phyloP scores from a whole-genome alignment of 2,797 vertebrate genomes.

The Sebastes wilsoni region DNA sequence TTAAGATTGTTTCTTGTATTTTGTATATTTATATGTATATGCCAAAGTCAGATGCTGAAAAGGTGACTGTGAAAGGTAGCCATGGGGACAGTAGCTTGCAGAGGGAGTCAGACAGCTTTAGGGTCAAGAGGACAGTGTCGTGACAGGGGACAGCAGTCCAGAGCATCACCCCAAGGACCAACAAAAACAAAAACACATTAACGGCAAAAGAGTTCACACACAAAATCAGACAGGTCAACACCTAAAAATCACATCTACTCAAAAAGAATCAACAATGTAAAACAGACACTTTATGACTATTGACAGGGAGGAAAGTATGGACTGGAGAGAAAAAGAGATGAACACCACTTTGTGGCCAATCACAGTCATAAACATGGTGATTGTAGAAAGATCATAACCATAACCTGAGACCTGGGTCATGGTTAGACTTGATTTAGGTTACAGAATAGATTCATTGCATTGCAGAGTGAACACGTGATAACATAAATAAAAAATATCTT shows the following conservation, averaged over 20 bases:
- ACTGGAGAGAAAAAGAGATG: constrained; percentile 31
- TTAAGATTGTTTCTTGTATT: background rate
- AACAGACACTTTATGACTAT: constrained; percentile 14
- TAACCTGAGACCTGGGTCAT: constrained; percentile 32
- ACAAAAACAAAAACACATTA: constrained; percentile 67
- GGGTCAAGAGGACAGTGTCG: constrained; percentile 79
- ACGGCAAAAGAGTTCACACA: constrained; percentile 51
- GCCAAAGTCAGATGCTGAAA: constrained; percentile 80
- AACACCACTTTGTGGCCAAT: constrained; percentile 20
- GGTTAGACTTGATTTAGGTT: constrained; percentile 35
- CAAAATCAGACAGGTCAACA: constrained; percentile 44
- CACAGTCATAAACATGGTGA: constrained; percentile 33
- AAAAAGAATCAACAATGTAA: constrained; percentile 31
- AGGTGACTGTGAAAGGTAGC: constrained; percentile 84
- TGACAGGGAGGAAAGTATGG: constrained; percentile 22
- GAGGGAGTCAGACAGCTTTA: constrained; percentile 82
- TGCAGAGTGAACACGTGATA: constrained; percentile 43
- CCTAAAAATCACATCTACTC: constrained; percentile 27
- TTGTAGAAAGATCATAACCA: constrained; percentile 35
- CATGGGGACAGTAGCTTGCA: constrained; percentile 82
- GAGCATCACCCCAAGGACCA: constrained; percentile 81
- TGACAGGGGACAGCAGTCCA: constrained; percentile 80
- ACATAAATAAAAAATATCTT: constrained; percentile 69
- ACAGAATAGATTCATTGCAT: constrained; percentile 24
- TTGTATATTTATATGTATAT: constrained; percentile 74